Evolutionary conservation across 1,140 invertebrate species (phyloP).

Genomic region (Neuroterus valhalla): DNA sequence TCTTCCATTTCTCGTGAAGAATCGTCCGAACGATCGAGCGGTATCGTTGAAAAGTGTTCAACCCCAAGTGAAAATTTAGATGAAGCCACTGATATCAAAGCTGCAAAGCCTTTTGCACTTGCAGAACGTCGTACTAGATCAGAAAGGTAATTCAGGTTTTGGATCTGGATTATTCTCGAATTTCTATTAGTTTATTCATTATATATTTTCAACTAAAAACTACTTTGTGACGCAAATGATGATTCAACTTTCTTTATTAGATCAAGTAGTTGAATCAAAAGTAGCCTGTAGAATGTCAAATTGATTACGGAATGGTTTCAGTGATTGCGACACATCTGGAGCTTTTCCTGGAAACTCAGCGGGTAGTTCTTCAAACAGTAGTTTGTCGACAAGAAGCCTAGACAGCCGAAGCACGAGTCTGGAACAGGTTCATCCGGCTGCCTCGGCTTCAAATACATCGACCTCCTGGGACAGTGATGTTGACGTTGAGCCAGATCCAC

Average conservation of each 20-base stretch:
- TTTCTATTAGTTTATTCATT: neutral
- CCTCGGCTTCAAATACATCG: slow-evolving; percentile 59
- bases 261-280: too few relatives aligned
- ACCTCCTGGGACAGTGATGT: slow-evolving; percentile 85
- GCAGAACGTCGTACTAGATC: slow-evolving; percentile 64
- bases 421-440: slow-evolving; percentile 75
- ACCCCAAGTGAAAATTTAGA: slow-evolving; percentile 53
- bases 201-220: neutral
- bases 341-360: slow-evolving; percentile 72
- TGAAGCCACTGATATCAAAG: slow-evolving; percentile 41
- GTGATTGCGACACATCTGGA: slow-evolving; percentile 69
- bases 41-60: slow-evolving; percentile 51
- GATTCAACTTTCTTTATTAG: neutral
- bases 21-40: slow-evolving; percentile 54
- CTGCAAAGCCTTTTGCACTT: slow-evolving; percentile 36
- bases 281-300: slow-evolving; percentile 19
- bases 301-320: slow-evolving; percentile 68
- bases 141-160: slow-evolving; percentile 62
- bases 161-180: neutral
- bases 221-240: neutral
- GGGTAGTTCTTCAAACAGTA: slow-evolving; percentile 73
- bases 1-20: slow-evolving; percentile 55
- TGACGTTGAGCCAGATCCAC: slow-evolving; percentile 85
- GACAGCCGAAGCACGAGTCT: slow-evolving; percentile 77
- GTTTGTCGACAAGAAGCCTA: slow-evolving; percentile 75